Conservation (phyloP, 2,113 vertebrate species). For the Lophotis ruficrista region DNA sequence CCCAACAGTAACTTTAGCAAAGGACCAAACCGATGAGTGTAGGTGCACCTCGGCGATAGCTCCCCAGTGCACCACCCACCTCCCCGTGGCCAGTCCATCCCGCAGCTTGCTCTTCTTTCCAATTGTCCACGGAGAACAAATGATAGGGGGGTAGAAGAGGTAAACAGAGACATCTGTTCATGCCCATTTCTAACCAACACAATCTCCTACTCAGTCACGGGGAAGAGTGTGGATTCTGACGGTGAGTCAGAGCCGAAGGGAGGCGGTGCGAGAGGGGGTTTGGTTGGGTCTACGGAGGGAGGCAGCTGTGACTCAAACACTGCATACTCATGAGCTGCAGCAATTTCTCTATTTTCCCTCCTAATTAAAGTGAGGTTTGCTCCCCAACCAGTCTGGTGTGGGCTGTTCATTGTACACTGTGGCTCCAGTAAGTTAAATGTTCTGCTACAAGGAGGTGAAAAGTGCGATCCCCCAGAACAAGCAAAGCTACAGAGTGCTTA, state of each 20-base stretch:
- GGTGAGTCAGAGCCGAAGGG: slow-evolving; percentile 47
- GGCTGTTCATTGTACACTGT: not conserved
- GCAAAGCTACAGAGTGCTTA: not conserved
- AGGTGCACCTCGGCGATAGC: accelerated
- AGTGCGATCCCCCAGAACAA: not conserved
- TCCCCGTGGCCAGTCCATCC: not conserved
- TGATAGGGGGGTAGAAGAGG: not conserved
- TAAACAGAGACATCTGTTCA: slow-evolving; percentile 53
- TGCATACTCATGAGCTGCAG: not conserved
- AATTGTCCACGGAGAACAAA: not conserved
- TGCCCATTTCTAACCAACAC: slow-evolving; percentile 35
- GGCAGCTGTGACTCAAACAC: slow-evolving; percentile 19
- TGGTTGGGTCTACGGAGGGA: not conserved
- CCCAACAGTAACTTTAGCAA: not conserved
- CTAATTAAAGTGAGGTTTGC: not conserved
- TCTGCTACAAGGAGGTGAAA: not conserved
- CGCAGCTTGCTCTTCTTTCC: not conserved
- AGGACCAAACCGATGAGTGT: not conserved
- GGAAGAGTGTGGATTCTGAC: not conserved
- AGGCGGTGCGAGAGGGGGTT: slow-evolving; percentile 20
- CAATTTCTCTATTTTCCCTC: not conserved
- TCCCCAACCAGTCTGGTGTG: not conserved
- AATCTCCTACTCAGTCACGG: slow-evolving; percentile 35
- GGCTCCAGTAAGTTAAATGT: not conserved
- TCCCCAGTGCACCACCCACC: not conserved